Conservation (phyloP, 2,888 invertebrate genomes). For the Apocheima hispidaria region DNA sequence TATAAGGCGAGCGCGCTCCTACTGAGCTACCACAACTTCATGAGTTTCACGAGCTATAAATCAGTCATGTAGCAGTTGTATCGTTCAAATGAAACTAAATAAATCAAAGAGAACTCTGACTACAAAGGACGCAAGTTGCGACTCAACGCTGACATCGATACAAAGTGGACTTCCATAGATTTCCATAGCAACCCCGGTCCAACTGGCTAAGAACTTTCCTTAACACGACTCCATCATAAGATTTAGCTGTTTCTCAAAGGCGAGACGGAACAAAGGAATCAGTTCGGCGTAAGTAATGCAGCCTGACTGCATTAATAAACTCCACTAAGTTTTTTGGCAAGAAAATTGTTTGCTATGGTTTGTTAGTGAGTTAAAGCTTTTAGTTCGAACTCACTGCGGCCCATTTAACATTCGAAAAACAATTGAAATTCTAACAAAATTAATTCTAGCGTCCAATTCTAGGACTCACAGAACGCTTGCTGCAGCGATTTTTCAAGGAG, state of each 20-base stretch:
- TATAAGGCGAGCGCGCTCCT: too few species aligned
- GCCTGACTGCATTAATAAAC: slow-evolving; percentile 75
- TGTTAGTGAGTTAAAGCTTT: slow-evolving; percentile 50
- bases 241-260: slow-evolving; percentile 54
- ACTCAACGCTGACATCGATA: slow-evolving; percentile 16
- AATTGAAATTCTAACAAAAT: slow-evolving; percentile 41
- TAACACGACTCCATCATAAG: slow-evolving; percentile 43
- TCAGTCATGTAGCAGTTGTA: neutral
- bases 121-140: slow-evolving; percentile 14
- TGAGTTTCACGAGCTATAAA: too few species aligned
- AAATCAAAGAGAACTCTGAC: slow-evolving; percentile 7
- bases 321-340: slow-evolving; percentile 76
- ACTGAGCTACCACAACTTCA: too few species aligned
- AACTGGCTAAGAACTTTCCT: slow-evolving; percentile 34
- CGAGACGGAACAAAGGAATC: slow-evolving; percentile 63
- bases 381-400: slow-evolving; percentile 47
- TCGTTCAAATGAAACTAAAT: slow-evolving; percentile 9
- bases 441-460: slow-evolving; percentile 23
- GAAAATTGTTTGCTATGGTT: slow-evolving; percentile 55
- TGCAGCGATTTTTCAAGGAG: slow-evolving; percentile 32
- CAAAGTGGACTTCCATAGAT: slow-evolving; percentile 36
- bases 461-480: slow-evolving; percentile 4
- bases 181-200: slow-evolving; percentile 33
- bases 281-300: slow-evolving; percentile 67
- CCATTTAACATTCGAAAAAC: slow-evolving; percentile 39